Evolutionary conservation across 2,888 invertebrate genomes (phyloP).

Genomic region (Clusia tigrina): DNA sequence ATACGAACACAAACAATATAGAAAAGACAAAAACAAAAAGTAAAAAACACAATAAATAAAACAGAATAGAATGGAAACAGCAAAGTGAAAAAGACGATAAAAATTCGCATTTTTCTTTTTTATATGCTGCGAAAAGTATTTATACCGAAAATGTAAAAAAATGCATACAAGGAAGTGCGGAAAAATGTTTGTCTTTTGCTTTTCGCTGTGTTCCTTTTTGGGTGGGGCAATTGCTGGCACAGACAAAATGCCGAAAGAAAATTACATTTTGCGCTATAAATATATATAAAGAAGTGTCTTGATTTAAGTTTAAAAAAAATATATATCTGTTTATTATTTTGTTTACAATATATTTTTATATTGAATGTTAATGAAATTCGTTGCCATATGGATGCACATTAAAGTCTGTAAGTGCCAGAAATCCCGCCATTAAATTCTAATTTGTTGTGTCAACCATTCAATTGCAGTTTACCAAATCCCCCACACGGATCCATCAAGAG

Average conservation of each 20-base stretch:
- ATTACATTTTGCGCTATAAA: not conserved
- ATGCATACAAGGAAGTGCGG: not conserved
- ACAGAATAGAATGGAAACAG: not conserved
- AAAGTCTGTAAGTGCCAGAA: too few relatives aligned
- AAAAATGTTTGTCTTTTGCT: slow-evolving; percentile 12
- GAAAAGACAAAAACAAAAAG: not conserved
- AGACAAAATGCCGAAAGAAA: not conserved
- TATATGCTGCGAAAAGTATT: slow-evolving; percentile 1
- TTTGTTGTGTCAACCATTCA: not conserved
- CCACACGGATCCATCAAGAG: not conserved
- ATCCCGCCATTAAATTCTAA: too few relatives aligned
- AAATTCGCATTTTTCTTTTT: slow-evolving; percentile 9
- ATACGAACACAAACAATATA: not conserved
- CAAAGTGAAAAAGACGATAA: slow-evolving; percentile 7
- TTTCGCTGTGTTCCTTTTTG: slow-evolving; percentile 20
- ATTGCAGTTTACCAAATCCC: not conserved
- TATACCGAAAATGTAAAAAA: slow-evolving; percentile 15
- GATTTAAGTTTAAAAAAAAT: too few relatives aligned
- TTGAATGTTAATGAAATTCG: too few relatives aligned
- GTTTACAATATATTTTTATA: too few relatives aligned
- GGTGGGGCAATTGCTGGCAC: too few relatives aligned
- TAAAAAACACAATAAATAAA: not conserved
- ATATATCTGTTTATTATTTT: too few relatives aligned
- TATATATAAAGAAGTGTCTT: too few relatives aligned
- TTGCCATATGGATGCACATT: too few relatives aligned